A percentile compares a stretch with the other conserved stretches of the same genome.
phyloP scores from a whole-genome alignment of 2,113 vertebrate genomes.

The Rhegmatorhina hoffmannsi region DNA sequence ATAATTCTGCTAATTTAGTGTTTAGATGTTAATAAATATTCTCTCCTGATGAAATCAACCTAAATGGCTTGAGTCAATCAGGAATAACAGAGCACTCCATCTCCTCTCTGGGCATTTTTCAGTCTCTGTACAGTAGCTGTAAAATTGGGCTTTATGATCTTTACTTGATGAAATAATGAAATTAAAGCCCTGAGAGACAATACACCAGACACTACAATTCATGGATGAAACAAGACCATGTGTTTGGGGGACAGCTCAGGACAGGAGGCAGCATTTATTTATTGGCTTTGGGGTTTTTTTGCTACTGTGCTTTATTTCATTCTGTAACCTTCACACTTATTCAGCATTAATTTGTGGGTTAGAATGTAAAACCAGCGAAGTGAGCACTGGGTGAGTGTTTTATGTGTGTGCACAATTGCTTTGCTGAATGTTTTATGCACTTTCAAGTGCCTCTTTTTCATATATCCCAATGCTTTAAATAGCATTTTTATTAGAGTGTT shows the following conservation, averaged over 20 bases:
- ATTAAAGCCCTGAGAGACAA: background rate
- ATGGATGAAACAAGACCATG: background rate
- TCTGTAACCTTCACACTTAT: background rate
- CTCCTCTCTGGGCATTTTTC: background rate
- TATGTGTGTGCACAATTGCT: background rate
- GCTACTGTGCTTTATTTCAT: background rate
- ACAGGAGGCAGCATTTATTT: conserved; percentile 1
- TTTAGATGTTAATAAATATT: background rate
- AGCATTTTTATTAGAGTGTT: conserved; percentile 30
- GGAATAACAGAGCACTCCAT: background rate
- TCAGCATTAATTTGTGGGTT: background rate
- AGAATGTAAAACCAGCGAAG: background rate
- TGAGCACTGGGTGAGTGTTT: conserved; percentile 2
- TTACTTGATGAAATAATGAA: conserved; percentile 9
- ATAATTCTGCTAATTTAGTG: background rate
- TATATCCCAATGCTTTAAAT: conserved; percentile 3
- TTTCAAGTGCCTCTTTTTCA: conserved; percentile 29
- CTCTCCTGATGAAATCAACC: background rate
- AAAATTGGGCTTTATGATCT: conserved; percentile 28
- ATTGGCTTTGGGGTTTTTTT: rapidly evolving
- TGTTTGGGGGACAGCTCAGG: background rate
- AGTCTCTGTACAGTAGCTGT: background rate
- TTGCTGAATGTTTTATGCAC: background rate
- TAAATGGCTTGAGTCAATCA: background rate
- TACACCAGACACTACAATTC: background rate